A percentile compares a stretch with the other conserved stretches of the same genome.
Conservation (phyloP, 2,888 invertebrate genomes). For the Leucophenga maculata region DNA sequence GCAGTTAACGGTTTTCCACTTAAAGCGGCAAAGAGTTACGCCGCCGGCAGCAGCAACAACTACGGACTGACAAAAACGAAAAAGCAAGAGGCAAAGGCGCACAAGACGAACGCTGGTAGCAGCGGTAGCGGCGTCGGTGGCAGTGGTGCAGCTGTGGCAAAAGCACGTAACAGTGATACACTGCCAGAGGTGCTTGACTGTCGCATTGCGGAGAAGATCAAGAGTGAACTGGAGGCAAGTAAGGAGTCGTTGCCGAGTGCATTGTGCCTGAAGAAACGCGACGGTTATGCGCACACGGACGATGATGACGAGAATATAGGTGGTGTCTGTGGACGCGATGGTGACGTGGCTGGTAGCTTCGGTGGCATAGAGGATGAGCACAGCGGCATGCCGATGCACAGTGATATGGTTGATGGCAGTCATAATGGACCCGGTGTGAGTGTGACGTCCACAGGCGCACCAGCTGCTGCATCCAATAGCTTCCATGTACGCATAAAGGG, state of each 20-base stretch:
- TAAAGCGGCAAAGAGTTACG: constrained; percentile 39
- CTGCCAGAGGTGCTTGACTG: constrained; percentile 71
- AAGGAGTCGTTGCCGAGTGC: constrained; percentile 60
- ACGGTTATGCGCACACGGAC: constrained; percentile 48
- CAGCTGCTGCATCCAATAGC: constrained; percentile 46
- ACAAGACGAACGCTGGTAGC: constrained; percentile 43
- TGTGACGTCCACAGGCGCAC: too few species aligned
- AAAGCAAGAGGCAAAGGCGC: constrained; percentile 65
- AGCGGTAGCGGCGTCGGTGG: too few species aligned
- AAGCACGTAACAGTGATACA: constrained; percentile 50
- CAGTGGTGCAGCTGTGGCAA: constrained; percentile 44
- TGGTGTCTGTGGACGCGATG: constrained; percentile 45
- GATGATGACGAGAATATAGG: constrained; percentile 54
- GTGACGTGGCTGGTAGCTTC: constrained; percentile 30
- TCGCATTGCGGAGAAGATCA: constrained; percentile 72
- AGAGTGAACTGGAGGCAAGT: constrained; percentile 70
- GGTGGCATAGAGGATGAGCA: constrained; percentile 29
- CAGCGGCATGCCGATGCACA: constrained; percentile 55
- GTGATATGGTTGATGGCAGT: constrained; percentile 47
- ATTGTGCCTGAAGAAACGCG: constrained; percentile 61
- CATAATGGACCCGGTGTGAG: constrained; percentile 47
- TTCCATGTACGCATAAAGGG: constrained; percentile 43
- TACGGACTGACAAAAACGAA: constrained; percentile 58
- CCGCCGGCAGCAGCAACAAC: constrained; percentile 17
- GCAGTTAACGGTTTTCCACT: constrained; percentile 62